A percentile compares a stretch with the other conserved stretches of the same genome.
These are phyloP conservation scores for Drosophila ustulata DNA, from an alignment of 2,888 invertebrate genomes.

Conservation along the genomic window DNA sequence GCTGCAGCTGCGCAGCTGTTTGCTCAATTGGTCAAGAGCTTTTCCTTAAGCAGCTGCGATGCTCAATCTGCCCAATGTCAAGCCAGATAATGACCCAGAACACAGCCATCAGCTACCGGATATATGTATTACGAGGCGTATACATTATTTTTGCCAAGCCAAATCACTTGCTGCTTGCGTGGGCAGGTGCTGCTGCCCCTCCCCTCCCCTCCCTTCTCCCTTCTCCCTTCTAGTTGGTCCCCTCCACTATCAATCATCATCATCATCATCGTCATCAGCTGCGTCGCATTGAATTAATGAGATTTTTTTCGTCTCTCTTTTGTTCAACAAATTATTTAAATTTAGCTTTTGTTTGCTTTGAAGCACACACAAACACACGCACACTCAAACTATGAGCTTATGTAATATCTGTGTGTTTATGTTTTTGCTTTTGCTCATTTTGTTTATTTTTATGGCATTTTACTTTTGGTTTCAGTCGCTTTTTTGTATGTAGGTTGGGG, in stretches of 20 bases:
- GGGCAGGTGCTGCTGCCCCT: constrained; percentile 38
- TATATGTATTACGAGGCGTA: constrained; percentile 26
- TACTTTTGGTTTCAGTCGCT: constrained; percentile 63
- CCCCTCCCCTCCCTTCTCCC: neutral
- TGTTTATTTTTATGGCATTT: constrained; percentile 28
- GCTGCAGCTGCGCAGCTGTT: neutral
- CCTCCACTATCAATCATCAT: constrained; percentile 32
- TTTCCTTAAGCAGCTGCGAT: constrained; percentile 10
- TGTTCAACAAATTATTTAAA: constrained; percentile 71
- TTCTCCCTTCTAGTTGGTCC: constrained; percentile 12
- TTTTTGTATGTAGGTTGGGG: constrained; percentile 74
- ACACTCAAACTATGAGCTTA: constrained; percentile 47
- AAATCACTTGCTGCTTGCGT: constrained; percentile 30
- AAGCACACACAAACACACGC: constrained; percentile 54
- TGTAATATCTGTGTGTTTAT: constrained; percentile 55
- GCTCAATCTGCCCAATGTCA: constrained; percentile 58
- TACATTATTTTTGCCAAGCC: constrained; percentile 19
- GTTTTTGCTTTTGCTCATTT: constrained; percentile 41
- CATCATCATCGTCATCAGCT: constrained; percentile 21
- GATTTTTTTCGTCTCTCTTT: constrained; percentile 41
- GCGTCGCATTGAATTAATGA: constrained; percentile 66
- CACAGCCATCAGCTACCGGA: constrained; percentile 42
- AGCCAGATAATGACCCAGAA: constrained; percentile 51
- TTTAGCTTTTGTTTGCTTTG: constrained; percentile 57
- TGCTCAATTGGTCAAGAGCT: constrained; percentile 20